Evolutionary conservation across 1,140 invertebrate genomes (phyloP).

Genomic region (Chlorops oryzae): DNA sequence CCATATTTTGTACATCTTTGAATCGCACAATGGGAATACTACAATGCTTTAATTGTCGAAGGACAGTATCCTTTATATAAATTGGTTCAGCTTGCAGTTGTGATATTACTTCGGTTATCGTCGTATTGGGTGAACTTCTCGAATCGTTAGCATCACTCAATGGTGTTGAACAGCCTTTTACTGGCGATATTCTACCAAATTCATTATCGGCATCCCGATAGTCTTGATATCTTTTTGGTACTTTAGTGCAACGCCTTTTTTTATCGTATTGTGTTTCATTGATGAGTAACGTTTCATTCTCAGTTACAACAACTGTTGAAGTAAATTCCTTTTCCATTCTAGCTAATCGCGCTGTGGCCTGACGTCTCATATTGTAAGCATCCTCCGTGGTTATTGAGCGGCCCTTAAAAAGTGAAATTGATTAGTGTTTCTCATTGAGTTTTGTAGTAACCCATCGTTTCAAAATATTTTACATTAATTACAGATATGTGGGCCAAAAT

Average conservation of each 20-base stretch:
- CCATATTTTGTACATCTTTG: conserved; percentile 29
- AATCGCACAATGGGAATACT: conserved; percentile 27
- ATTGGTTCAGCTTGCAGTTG: conserved; percentile 18
- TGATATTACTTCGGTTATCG: conserved; percentile 4
- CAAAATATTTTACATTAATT: no score
- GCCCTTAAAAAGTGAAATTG: conserved; percentile 18
- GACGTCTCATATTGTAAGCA: conserved; percentile 34
- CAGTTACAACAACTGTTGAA: conserved; percentile 40
- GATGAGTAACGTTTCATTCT: conserved; percentile 39
- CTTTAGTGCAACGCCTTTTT: conserved; percentile 40
- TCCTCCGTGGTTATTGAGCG: conserved; percentile 40
- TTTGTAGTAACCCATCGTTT: no score
- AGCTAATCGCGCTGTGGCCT: conserved; percentile 39
- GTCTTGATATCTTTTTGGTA: conserved; percentile 42
- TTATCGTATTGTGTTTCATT: conserved; percentile 42
- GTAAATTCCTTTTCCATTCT: conserved; percentile 46
- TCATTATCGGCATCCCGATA: conserved; percentile 34
- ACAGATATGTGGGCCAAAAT: no score
- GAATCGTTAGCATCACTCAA: not conserved
- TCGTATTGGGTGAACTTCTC: not conserved
- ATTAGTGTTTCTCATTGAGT: no score
- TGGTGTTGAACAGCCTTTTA: not conserved
- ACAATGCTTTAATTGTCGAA: conserved; percentile 34
- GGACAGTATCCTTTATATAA: conserved; percentile 27
- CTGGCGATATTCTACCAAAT: conserved; percentile 13